Base-by-base conservation (phyloP, 2,888 invertebrate genomes). In the Eulithis testata region DNA sequence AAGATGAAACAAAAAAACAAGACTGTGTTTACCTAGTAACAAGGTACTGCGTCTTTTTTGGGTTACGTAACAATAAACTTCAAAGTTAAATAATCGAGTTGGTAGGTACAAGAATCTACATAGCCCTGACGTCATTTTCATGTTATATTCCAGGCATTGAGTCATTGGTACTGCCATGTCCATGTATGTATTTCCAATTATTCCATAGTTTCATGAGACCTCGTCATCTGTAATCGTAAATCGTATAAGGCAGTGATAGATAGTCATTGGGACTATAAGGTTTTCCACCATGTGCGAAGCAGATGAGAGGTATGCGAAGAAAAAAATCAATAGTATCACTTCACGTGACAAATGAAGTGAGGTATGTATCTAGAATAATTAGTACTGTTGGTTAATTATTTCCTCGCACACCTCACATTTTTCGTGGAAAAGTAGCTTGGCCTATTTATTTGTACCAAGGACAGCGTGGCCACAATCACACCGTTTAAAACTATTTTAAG, bases 171-270 rank as follows among this genome's bases (percentile, higher is more conserved):
- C 59, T 60, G 60, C 52, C 8, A 73, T 82, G 82, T 82, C 81
- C 60, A 70, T 82, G 82, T 82, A 75, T 57, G 82, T 82, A 71
- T 62, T 44, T 61, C 27, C 4, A 49, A 53, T 54, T 52, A 60
- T 52, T 63, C 56, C 60, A 51, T 60, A 47, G 60, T 27, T 63
- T 43, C 55, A 58, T 49, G 9, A 27, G 49, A 14, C 43, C n/a
- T 47, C 45, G 55, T 14, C 27, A 51, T 45, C 14, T 51, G 0
- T 43, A 36, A 50, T 52, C 21, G 8, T 21, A 37, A n/a, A 45
- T 43, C 43, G 4, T 9, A 3, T 11, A n/a, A 44, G 43, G 44
- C 21, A 43, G 11, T 4, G 8, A 3, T 37, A 31, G 31, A 2
- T 31, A 31, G 31, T 31, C 6, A 31, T 31, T 6, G 31, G 3